Base-by-base conservation (phyloP, 2,888 invertebrate genomes). In the Harpalus rufipes region DNA sequence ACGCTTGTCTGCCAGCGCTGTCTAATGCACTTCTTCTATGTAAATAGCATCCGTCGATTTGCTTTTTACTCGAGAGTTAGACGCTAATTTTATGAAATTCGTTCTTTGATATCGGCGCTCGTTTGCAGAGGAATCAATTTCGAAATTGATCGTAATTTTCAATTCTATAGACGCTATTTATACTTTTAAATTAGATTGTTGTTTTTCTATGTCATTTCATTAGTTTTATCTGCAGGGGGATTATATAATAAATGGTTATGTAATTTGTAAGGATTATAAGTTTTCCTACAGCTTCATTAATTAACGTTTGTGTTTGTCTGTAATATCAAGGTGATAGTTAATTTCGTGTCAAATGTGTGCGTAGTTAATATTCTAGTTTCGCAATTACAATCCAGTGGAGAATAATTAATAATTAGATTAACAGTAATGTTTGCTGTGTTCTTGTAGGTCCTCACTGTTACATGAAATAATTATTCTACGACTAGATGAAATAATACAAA, bases 11-110 rank as follows among this genome's bases (percentile, higher is more conserved):
- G 63, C 59, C 6, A 16, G 12, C 56, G 7, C 65, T 41, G 68
- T 74, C 44, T 74, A 74, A 74, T 74, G 72, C 44, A 74, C 10
- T 18, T 39, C 7, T 41, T n/a, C 21, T 74, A 74, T 74, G 72
- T 74, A 74, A 74, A 74, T 74, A 74, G 10, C 72, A 39, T 74
- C 68, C 18, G 41, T 74, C 72, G 41, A 74, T 74, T 14, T 41
- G 72, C 44, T 44, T 74, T 18, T 74, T 74, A 32, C 72, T 74
- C 18, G 68, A 74, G 72, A 68, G 63, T 63, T 63, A 14, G 72
- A 74, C 72, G 72, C 72, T 74, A 74, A 74, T 74, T 74, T 74
- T 74, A 74, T 74, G 72, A 44, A 74, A 74, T 74, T 44, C 18
- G 41, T 41, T 44, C 72, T 44, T 41, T 74, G 72, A 74, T 74